These are phyloP conservation scores for Episyrphus balteatus DNA, from an alignment of 1,140 invertebrate genomes.

Conservation along the genomic window DNA sequence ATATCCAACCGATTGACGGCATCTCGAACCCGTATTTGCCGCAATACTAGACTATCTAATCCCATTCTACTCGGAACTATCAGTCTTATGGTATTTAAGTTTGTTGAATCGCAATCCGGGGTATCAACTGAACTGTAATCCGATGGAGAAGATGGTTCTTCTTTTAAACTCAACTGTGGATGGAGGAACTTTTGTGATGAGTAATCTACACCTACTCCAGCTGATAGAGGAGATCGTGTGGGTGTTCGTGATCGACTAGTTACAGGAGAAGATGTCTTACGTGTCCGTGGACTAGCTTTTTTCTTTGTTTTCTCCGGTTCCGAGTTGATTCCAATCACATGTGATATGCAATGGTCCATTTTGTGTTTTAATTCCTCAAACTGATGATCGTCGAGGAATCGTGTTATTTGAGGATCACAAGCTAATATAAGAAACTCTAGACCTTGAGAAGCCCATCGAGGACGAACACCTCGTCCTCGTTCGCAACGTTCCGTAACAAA, in stretches of 20 bases:
- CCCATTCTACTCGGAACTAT: not conserved
- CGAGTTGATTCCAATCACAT: conserved; percentile 59
- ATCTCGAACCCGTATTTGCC: conserved; percentile 36
- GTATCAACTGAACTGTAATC: conserved; percentile 18
- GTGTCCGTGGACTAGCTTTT: conserved; percentile 37
- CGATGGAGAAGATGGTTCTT: conserved; percentile 10
- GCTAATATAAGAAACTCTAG: conserved; percentile 73
- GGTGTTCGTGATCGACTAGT: conserved; percentile 29
- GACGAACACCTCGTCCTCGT: conserved; percentile 65
- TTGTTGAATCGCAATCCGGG: conserved; percentile 12
- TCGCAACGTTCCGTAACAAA: conserved; percentile 76
- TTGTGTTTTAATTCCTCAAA: conserved; percentile 62
- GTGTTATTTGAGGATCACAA: conserved; percentile 69
- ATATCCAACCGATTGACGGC: conserved; percentile 54
- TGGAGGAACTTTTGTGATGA: conserved; percentile 30
- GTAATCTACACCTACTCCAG: conserved; percentile 24
- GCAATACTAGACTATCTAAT: conserved; percentile 14
- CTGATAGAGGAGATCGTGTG: conserved; percentile 29
- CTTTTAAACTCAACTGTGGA: conserved; percentile 33
- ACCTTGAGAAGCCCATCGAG: conserved; percentile 75
- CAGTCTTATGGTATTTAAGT: conserved; percentile 1
- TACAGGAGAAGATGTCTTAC: conserved; percentile 33
- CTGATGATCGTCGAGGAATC: conserved; percentile 58
- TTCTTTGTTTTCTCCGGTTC: conserved; percentile 38
- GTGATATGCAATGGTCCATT: conserved; percentile 66